Base-by-base conservation (phyloP, 2,797 vertebrate species). In the Amazona finschi region DNA sequence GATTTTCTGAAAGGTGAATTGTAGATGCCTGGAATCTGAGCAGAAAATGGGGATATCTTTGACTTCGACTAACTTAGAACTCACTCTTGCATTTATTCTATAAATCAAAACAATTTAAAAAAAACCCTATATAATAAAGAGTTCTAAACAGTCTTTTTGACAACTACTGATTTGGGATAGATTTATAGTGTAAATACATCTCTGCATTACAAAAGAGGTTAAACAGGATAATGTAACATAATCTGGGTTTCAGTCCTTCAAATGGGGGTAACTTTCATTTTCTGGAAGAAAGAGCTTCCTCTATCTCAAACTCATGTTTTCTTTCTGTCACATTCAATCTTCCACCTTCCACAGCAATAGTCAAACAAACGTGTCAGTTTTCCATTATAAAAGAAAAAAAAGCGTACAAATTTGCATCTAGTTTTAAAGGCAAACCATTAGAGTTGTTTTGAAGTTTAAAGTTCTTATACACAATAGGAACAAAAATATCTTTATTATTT, bases 21-120 rank as follows among this genome's bases (percentile, higher is more conserved):
- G 95, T 99, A 99, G 75, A 99, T 77, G 57, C 99, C 99, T 95
- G 99, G 98, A 97, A 98, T 88, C 99, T 99, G 87, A 95, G 88
- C 43, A 80, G 78, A 85, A 95, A 52, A 83, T 11, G 58, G 25
- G 8, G 39, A 69, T 49, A 85, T 49, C 57, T 80, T 87, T 74
- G 9, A 87, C 36, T 87, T 83, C 62, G 50, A 30, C 27, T 87
- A 61, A 66, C 11, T 77, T 75, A 57, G 36, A 91, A 72, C 14
- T 39, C 47, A 31, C 77, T 49, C 27, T 27, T 77, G 12, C 2
- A 47, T 66, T 75, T 52, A 49, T 73, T 74, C 46, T 47, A 43
- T 46, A 79, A 46, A 84, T 60, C 20, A 70, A 84, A 50, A 22
- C 15, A 65, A 49, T 22, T 39, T 3, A 33, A 75, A 67, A 83